A percentile compares a stretch with the other conserved stretches of the same genome.
Conservation (phyloP, 2,797 vertebrate species). For the Rhabdomys pumilio region DNA sequence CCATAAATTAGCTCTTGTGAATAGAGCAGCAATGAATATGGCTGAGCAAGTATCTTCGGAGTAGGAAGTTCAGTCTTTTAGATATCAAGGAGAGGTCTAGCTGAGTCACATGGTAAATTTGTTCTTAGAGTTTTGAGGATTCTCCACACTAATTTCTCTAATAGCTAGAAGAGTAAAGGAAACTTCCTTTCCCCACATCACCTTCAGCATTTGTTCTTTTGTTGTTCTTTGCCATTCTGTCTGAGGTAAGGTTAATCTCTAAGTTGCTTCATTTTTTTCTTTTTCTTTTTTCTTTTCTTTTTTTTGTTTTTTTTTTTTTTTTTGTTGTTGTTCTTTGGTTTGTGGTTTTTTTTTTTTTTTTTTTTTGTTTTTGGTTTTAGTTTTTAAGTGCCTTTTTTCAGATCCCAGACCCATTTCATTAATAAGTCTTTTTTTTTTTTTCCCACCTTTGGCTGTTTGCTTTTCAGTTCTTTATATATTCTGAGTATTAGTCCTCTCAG, state of each 20-base stretch:
- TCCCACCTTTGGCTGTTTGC: not conserved
- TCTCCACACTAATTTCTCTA: not conserved
- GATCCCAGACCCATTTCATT: too few species aligned
- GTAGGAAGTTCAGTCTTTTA: not conserved
- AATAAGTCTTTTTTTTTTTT: not conserved
- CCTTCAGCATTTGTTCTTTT: not conserved
- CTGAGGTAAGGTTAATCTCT: not conserved
- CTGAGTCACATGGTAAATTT: not conserved
- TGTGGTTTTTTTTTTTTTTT: too few species aligned
- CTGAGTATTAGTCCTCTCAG: not conserved
- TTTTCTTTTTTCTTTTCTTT: too few species aligned
- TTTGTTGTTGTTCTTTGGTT: too few species aligned
- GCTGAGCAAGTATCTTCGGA: not conserved
- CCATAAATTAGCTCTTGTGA: not conserved
- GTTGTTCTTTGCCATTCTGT: not conserved
- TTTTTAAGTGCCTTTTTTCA: not conserved
- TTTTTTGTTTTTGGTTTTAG: not conserved
- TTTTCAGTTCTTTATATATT: not conserved
- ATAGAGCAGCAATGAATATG: not conserved
- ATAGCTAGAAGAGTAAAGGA: not conserved
- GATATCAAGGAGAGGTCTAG: not conserved
- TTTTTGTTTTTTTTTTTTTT: too few species aligned
- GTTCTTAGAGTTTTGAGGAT: not conserved
- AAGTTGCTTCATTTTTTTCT: not conserved
- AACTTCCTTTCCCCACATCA: not conserved